Evolutionary conservation across 2,113 vertebrate species (phyloP).

Genomic region (Ornithorhynchus anatinus): DNA sequence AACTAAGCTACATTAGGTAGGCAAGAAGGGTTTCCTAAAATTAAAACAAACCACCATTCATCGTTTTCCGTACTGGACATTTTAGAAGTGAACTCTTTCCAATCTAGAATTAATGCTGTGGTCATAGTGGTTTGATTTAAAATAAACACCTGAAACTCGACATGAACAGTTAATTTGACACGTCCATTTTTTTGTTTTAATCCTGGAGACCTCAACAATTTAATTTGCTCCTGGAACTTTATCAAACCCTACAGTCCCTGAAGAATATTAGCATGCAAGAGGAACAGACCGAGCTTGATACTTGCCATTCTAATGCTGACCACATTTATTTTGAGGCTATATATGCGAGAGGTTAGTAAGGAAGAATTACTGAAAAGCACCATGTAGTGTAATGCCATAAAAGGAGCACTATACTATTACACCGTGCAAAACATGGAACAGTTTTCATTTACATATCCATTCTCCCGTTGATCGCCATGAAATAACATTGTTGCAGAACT

Average conservation of each 20-base stretch:
- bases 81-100: background rate
- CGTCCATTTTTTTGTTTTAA: background rate
- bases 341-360: background rate
- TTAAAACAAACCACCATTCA: too few relatives aligned
- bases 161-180: background rate
- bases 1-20: too few relatives aligned
- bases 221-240: background rate
- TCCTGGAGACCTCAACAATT: background rate
- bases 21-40: too few relatives aligned
- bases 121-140: background rate
- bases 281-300: background rate
- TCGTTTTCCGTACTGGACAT: background rate
- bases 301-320: background rate
- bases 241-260: background rate
- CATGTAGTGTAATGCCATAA: background rate
- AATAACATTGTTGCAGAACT: background rate
- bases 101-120: background rate
- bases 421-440: background rate
- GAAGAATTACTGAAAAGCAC: background rate
- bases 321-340: background rate
- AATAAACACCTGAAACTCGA: background rate
- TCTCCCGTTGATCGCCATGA: background rate
- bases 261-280: background rate
- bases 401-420: background rate
- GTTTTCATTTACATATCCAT: background rate